Evolutionary conservation across 2,797 vertebrate species (phyloP), one percentile per base, ranked within the genome.

Genomic region (Tenualosa thibaudeaui): DNA sequence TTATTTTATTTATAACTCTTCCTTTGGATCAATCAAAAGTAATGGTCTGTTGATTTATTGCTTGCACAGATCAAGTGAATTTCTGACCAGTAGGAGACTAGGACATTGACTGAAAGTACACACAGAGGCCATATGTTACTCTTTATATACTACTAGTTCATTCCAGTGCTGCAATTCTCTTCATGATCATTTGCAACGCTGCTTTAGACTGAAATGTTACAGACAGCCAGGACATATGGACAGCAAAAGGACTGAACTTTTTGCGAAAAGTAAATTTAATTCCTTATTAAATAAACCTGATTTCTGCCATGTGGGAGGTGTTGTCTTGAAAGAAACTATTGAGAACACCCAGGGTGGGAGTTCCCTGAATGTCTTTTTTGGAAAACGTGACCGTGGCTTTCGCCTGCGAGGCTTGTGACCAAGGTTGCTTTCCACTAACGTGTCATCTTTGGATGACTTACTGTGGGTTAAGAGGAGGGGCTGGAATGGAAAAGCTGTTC

Each of bases 361-460:
- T 49, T 84, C 81, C n/a, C 53, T 56, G 13, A 58, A 56, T 75
- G 81, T 22, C 65, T 68, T 71, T 83, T 82, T 46, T 88, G 90
- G 88, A 92, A 91, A 93, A 90, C 86, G 65, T 91, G 88, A 60
- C 81, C 24, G 37, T 83, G 81, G n/a, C 43, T 13, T 88, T 87
- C 26, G 75, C 82, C 60, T 40, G 31, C 2, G 31, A 81, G 31
- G 58, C 84, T 83, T 78, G 84, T 81, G 83, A 85, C 85, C 86
- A 86, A 85, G 71, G 15, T 54, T 15, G 50, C 81, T 84, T 86
- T 75, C 82, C 1, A 6, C 51, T 13, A 13, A 12, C 7, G 0
- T 58, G 71, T 84, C 58, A 19, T 62, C 51, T 60, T 26, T 84
- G 54, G 71, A 56, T 6, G 17, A 43, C 82, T 26, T 46, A 82